Evolutionary conservation across 2,797 vertebrate species (phyloP).

Genomic region (Eulemur rubriventer): DNA sequence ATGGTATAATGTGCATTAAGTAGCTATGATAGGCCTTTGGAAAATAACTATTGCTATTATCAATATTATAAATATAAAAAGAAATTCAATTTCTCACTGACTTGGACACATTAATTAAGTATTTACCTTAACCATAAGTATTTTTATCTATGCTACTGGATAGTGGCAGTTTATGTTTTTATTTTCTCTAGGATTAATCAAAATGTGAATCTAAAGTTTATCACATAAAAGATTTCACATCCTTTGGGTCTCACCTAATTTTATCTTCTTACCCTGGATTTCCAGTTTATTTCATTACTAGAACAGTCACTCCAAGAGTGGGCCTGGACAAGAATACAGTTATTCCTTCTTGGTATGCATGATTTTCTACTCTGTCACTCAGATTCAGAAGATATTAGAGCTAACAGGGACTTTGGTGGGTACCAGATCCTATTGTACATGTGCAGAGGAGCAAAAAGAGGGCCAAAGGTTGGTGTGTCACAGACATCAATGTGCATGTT

Average conservation of each 20-base stretch:
- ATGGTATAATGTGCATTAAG: background rate
- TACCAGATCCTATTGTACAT: background rate
- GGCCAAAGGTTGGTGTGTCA: background rate
- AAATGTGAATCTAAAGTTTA: background rate
- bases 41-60: background rate
- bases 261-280: background rate
- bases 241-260: background rate
- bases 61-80: background rate
- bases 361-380: background rate
- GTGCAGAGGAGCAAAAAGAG: background rate
- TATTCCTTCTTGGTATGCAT: background rate
- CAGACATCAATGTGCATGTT: background rate
- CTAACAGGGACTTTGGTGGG: background rate
- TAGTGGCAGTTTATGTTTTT: background rate
- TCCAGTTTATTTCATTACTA: background rate
- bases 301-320: background rate
- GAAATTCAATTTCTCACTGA: background rate
- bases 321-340: background rate
- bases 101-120: background rate
- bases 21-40: background rate
- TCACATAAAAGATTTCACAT: background rate
- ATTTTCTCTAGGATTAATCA: constrained; percentile 1
- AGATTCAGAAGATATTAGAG: background rate
- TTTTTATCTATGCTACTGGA: background rate
- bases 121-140: background rate